A percentile compares a stretch with the other conserved stretches of the same genome.
These are phyloP conservation scores for Alectoris magna DNA, from an alignment of 2,797 vertebrate genomes.

Conservation along the genomic window DNA sequence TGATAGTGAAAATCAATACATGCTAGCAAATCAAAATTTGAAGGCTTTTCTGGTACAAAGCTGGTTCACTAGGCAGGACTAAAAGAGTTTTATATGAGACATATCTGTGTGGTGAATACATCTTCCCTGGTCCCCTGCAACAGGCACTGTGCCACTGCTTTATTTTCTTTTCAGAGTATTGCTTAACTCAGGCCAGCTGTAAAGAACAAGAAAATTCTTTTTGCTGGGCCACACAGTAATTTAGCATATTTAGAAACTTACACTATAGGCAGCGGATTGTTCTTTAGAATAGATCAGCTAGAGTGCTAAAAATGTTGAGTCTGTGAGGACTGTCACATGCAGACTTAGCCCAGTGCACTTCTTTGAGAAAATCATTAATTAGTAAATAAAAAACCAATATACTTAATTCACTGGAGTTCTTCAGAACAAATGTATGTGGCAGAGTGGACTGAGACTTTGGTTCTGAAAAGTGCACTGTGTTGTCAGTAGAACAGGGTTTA, in stretches of 20 bases:
- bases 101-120: neutral
- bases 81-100: neutral
- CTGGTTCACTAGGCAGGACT: neutral
- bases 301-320: neutral
- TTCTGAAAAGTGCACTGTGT: accelerated
- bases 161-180: neutral
- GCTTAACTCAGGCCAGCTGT: neutral
- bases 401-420: neutral
- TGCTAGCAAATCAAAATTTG: neutral
- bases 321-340: neutral
- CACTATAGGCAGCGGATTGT: accelerated
- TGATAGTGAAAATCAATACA: constrained; percentile 12
- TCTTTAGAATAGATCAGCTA: neutral
- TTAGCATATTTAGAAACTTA: neutral
- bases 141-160: neutral
- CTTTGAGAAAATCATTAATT: neutral
- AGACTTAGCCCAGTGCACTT: neutral
- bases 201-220: neutral
- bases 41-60: neutral
- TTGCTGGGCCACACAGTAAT: neutral
- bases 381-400: neutral
- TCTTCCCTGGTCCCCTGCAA: neutral
- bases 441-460: neutral
- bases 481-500: neutral
- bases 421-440: neutral